Evolutionary conservation across 2,113 vertebrate genomes (phyloP).

Genomic region (Tringa solitaria): DNA sequence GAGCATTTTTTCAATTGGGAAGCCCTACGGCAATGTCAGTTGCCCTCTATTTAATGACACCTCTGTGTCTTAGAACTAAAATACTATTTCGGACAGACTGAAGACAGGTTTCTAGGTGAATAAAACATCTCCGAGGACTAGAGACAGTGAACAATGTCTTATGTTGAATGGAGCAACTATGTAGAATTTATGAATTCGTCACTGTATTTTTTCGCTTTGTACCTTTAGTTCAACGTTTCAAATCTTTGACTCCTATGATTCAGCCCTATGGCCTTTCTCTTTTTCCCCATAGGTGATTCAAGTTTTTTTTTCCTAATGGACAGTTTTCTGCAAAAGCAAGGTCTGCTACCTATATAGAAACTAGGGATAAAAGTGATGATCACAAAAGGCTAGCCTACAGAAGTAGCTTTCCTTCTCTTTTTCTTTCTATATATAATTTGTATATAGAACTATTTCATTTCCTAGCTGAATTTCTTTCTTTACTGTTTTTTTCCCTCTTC

Average conservation of each 20-base stretch:
- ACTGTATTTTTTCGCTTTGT: conserved; percentile 28
- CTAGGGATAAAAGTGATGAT: conserved; percentile 15
- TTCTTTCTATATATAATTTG: conserved; percentile 28
- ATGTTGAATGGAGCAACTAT: background rate
- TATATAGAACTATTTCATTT: conserved; percentile 12
- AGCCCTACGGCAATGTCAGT: conserved; percentile 13
- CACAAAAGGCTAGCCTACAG: conserved; percentile 1
- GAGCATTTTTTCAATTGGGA: conserved; percentile 4
- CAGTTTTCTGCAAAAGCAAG: background rate
- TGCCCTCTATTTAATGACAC: conserved; percentile 41
- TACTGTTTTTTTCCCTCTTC: background rate
- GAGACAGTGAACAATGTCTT: background rate
- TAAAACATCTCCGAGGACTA: conserved; percentile 11
- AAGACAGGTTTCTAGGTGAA: conserved; percentile 22
- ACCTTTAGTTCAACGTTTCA: background rate
- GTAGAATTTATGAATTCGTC: conserved; percentile 37
- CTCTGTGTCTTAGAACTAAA: conserved; percentile 21
- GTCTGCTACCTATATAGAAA: background rate
- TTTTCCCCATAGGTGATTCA: conserved; percentile 2
- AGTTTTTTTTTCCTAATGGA: background rate
- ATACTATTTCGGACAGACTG: conserved; percentile 3
- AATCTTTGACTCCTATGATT: background rate
- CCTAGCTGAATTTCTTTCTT: background rate
- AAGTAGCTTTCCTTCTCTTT: background rate
- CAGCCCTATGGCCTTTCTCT: conserved; percentile 12